These are phyloP conservation scores for Eulemur coronatus DNA, from an alignment of 2,797 vertebrate species.

Conservation along the genomic window DNA sequence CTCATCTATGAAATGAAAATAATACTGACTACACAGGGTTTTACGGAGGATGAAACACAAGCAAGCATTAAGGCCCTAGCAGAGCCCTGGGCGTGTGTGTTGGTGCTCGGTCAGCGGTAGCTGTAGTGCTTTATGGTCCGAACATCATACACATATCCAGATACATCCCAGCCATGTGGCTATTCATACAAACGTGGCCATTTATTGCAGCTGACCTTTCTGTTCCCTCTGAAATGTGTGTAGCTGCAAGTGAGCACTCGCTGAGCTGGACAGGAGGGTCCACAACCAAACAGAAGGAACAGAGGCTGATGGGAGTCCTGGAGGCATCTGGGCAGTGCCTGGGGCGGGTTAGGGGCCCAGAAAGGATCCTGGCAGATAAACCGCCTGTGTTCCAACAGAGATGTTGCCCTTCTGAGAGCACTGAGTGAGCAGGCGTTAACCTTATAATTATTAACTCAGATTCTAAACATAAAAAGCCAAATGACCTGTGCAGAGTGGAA, in stretches of 20 bases:
- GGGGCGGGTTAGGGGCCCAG: background rate
- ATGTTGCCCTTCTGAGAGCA: background rate
- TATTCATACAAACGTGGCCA: background rate
- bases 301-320: background rate
- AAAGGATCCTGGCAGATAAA: background rate
- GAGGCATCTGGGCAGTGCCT: background rate
- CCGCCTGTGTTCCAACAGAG: background rate
- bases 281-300: background rate
- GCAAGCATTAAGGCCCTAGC: background rate
- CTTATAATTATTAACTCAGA: constrained; percentile 67
- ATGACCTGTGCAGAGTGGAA: constrained; percentile 62
- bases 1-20: constrained; percentile 34
- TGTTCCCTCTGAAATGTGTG: background rate
- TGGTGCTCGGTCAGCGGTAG: background rate
- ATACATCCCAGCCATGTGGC: background rate
- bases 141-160: background rate
- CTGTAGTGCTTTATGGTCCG: background rate
- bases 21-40: background rate
- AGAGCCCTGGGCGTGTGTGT: background rate
- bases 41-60: constrained; percentile 7
- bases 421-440: background rate
- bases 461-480: constrained; percentile 66
- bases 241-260: background rate
- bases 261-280: background rate
- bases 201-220: background rate